Evolutionary conservation across 2,888 invertebrate genomes (phyloP).

Genomic region (Psylliodes chrysocephalus): DNA sequence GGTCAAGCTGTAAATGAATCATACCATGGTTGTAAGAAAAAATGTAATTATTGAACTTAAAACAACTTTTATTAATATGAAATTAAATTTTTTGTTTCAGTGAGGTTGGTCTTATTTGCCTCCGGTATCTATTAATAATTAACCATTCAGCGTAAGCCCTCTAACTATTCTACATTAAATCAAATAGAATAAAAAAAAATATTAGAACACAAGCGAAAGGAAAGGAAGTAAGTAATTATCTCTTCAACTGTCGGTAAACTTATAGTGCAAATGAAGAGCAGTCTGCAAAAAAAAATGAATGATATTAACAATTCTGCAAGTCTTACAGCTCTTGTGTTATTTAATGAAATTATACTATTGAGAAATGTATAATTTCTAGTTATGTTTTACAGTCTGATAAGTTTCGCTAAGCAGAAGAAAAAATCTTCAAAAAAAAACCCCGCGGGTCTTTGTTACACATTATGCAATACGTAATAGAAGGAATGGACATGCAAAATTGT

Average conservation of each 20-base stretch:
- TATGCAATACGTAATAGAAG: background rate
- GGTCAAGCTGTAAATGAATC: too few relatives aligned
- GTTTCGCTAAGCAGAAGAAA: background rate
- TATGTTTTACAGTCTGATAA: conserved; percentile 25
- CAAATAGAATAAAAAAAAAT: background rate
- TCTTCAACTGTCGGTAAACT: background rate
- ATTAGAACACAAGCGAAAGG: background rate
- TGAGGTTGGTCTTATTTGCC: too few relatives aligned
- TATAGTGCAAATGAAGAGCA: background rate
- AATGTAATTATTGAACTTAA: too few relatives aligned
- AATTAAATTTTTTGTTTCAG: too few relatives aligned
- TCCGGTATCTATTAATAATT: too few relatives aligned
- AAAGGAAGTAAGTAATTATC: background rate
- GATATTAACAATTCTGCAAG: background rate
- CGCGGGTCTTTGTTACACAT: conserved; percentile 2
- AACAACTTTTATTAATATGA: too few relatives aligned
- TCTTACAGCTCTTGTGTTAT: background rate
- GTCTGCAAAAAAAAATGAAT: background rate
- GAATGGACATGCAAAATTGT: background rate
- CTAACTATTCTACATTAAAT: background rate
- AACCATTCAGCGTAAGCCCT: too few relatives aligned
- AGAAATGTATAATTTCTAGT: conserved; percentile 16
- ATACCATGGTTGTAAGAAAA: too few relatives aligned
- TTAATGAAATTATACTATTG: conserved; percentile 4
- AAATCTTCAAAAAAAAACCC: background rate